These are phyloP conservation scores for Pogonocherus hispidulus DNA, from an alignment of 2,888 invertebrate genomes.

Conservation along the genomic window DNA sequence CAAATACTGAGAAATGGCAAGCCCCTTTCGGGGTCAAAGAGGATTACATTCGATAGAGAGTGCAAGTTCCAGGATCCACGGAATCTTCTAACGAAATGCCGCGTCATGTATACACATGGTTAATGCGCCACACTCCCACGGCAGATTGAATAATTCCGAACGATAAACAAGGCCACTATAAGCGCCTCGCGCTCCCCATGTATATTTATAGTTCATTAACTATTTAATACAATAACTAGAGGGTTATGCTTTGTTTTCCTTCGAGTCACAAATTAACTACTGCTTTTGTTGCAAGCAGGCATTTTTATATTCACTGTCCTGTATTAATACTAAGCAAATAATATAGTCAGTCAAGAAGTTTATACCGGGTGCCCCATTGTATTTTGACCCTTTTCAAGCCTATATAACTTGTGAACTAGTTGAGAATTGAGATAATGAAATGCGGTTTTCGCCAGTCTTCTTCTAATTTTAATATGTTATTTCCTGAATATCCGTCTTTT, in stretches of 20 bases:
- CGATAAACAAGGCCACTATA: constrained; percentile 18
- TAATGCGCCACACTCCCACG: constrained; percentile 67
- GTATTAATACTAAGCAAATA: too few relatives aligned
- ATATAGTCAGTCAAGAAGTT: too few relatives aligned
- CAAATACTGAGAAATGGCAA: constrained; percentile 55
- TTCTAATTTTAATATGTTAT: too few relatives aligned
- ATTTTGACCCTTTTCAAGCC: too few relatives aligned
- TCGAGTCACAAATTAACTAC: background rate
- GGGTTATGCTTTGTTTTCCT: background rate
- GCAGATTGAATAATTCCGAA: constrained; percentile 34
- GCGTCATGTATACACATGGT: constrained; percentile 65
- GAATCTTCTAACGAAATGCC: constrained; percentile 60
- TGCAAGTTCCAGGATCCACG: constrained; percentile 61
- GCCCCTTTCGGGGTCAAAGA: constrained; percentile 62
- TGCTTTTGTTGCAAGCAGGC: background rate
- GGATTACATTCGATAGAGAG: constrained; percentile 64
- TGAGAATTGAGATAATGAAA: too few relatives aligned
- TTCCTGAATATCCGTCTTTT: too few relatives aligned
- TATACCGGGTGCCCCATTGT: too few relatives aligned
- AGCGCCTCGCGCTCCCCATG: constrained; percentile 21
- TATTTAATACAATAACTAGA: constrained; percentile 15
- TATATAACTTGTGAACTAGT: too few relatives aligned
- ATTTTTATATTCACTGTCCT: too few relatives aligned
- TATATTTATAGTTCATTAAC: constrained; percentile 33
- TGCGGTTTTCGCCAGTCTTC: too few relatives aligned